These are phyloP conservation scores for Novumbra hubbsi DNA, from an alignment of 2,797 vertebrate genomes.

Conservation along the genomic window DNA sequence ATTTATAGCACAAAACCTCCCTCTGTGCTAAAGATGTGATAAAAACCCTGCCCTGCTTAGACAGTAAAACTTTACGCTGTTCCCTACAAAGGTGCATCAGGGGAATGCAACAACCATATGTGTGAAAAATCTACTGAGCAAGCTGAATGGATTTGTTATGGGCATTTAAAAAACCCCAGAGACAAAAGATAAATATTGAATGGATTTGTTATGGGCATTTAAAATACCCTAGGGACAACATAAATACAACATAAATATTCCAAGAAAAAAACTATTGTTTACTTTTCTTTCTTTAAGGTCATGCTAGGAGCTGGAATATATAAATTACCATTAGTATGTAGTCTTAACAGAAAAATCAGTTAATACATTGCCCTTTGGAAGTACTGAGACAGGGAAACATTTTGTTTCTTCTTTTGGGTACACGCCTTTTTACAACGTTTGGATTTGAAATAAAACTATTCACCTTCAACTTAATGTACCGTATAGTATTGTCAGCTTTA, in stretches of 20 bases:
- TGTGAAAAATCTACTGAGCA: not conserved
- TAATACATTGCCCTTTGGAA: not conserved
- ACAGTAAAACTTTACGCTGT: not conserved
- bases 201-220: not conserved
- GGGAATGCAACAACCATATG: not conserved
- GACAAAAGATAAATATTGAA: not conserved
- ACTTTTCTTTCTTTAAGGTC: not conserved
- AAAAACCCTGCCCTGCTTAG: not conserved
- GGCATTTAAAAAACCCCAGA: not conserved
- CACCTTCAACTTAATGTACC: too few species aligned
- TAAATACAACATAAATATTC: not conserved
- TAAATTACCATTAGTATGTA: not conserved
- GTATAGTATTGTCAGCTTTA: too few species aligned
- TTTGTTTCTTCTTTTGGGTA: too few species aligned
- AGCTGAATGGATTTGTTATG: slow-evolving; percentile 3
- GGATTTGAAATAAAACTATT: too few species aligned
- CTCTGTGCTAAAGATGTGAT: not conserved
- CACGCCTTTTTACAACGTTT: too few species aligned
- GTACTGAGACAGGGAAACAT: too few species aligned
- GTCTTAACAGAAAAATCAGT: not conserved
- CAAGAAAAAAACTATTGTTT: not conserved
- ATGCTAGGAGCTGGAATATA: not conserved
- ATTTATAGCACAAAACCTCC: not conserved
- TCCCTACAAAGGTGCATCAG: not conserved
- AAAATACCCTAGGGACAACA: slow-evolving; percentile 1